Evolutionary conservation across 1,140 invertebrate genomes (phyloP).

Genomic region (Lamellibrachia luymesi): DNA sequence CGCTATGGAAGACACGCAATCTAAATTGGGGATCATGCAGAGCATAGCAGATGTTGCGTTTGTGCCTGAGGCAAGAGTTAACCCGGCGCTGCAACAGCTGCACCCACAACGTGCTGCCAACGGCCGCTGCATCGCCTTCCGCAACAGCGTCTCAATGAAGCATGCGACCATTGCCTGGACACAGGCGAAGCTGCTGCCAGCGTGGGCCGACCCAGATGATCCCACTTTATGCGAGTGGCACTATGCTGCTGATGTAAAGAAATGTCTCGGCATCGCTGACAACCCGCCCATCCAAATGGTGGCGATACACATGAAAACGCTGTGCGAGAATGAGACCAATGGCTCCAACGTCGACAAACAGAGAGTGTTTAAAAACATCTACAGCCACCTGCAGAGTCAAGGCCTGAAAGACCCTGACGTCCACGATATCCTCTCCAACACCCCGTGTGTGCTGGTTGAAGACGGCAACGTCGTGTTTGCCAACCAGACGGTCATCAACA

Average conservation of each 20-base stretch:
- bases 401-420: not conserved
- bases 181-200: slow-evolving; percentile 15
- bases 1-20: not conserved
- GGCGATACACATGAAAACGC: slow-evolving; percentile 1
- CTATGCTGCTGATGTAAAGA: not conserved
- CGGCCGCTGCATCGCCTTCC: slow-evolving; percentile 22
- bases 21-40: not conserved
- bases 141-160: slow-evolving; percentile 18
- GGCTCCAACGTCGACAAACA: slow-evolving; percentile 7
- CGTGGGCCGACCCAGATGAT: slow-evolving; percentile 24
- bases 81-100: not conserved
- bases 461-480: slow-evolving; percentile 32
- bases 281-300: not conserved
- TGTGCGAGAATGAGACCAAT: not conserved
- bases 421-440: not conserved
- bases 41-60: not conserved
- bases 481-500: slow-evolving; percentile 30
- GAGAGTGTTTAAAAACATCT: slow-evolving; percentile 18
- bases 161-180: slow-evolving; percentile 23
- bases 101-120: too few relatives aligned
- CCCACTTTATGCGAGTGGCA: not conserved
- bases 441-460: slow-evolving; percentile 22
- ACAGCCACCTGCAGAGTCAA: not conserved
- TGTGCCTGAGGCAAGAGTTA: not conserved
- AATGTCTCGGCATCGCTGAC: slow-evolving; percentile 1